phyloP scores from a whole-genome alignment of 2,888 invertebrate genomes.

The Hirtodrosophila trivittata region DNA sequence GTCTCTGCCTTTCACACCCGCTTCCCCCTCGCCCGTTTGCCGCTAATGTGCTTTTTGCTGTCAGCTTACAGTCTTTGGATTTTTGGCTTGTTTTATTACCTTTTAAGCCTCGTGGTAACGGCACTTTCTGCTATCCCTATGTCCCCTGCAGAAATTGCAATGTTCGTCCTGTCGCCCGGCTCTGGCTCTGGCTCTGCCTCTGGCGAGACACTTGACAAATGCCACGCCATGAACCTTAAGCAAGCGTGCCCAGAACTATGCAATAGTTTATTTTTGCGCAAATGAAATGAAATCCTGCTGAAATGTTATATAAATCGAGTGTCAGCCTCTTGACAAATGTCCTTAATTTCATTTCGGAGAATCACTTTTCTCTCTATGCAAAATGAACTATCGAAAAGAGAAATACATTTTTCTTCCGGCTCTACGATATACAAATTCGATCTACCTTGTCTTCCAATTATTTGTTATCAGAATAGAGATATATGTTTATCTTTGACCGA shows the following conservation, averaged over 20 bases:
- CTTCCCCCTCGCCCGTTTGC: neutral
- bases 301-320: constrained; percentile 45
- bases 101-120: constrained; percentile 76
- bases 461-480: too few species aligned
- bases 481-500: too few species aligned
- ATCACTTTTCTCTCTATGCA: neutral
- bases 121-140: constrained; percentile 30
- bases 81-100: constrained; percentile 79
- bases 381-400: neutral
- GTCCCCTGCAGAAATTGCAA: constrained; percentile 55
- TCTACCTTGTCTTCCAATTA: too few species aligned
- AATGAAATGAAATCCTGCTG: constrained; percentile 36
- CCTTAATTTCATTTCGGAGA: constrained; percentile 2
- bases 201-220: constrained; percentile 52
- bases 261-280: constrained; percentile 17
- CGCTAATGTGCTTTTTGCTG: constrained; percentile 78
- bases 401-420: too few species aligned
- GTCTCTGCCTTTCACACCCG: neutral
- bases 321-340: constrained; percentile 11
- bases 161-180: constrained; percentile 16
- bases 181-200: constrained; percentile 6
- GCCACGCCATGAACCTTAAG: constrained; percentile 42
- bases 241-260: constrained; percentile 26
- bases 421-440: too few species aligned
- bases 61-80: constrained; percentile 73